phyloP scores from a whole-genome alignment of 2,888 invertebrate genomes.

The Cynaeus angustus region DNA sequence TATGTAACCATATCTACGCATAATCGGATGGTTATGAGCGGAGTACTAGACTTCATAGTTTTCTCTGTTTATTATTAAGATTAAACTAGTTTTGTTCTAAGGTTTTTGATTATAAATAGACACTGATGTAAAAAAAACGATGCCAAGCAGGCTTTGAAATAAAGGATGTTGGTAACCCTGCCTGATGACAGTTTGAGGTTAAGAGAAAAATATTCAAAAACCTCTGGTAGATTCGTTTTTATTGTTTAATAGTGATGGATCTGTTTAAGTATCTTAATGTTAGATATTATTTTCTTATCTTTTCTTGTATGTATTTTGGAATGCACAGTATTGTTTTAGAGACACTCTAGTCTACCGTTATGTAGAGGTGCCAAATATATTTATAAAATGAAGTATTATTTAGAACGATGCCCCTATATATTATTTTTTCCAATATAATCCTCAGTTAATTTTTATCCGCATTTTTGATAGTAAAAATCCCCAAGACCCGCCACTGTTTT shows the following conservation, averaged over 20 bases:
- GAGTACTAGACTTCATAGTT: too few relatives aligned
- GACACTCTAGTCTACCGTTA: slow-evolving; percentile 3
- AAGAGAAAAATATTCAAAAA: not conserved
- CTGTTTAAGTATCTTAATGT: not conserved
- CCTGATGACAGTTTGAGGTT: too few relatives aligned
- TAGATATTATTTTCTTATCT: not conserved
- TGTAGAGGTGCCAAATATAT: slow-evolving; percentile 39
- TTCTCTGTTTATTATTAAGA: slow-evolving; percentile 6
- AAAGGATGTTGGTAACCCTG: too few relatives aligned
- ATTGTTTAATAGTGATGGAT: not conserved
- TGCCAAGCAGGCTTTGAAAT: too few relatives aligned
- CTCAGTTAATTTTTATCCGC: too few relatives aligned
- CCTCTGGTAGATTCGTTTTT: not conserved
- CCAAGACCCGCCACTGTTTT: too few relatives aligned
- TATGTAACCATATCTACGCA: slow-evolving; percentile 29
- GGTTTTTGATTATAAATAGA: not conserved
- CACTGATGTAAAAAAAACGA: not conserved
- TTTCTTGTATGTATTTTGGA: slow-evolving; percentile 9
- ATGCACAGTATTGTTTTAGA: slow-evolving; percentile 10
- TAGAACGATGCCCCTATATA: too few relatives aligned
- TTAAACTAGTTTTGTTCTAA: slow-evolving; percentile 1
- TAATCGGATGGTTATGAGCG: not conserved
- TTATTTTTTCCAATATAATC: too few relatives aligned
- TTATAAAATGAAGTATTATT: not conserved
- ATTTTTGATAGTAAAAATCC: too few relatives aligned